phyloP scores from a whole-genome alignment of 1,140 invertebrate genomes.

The Caerostris extrusa region DNA sequence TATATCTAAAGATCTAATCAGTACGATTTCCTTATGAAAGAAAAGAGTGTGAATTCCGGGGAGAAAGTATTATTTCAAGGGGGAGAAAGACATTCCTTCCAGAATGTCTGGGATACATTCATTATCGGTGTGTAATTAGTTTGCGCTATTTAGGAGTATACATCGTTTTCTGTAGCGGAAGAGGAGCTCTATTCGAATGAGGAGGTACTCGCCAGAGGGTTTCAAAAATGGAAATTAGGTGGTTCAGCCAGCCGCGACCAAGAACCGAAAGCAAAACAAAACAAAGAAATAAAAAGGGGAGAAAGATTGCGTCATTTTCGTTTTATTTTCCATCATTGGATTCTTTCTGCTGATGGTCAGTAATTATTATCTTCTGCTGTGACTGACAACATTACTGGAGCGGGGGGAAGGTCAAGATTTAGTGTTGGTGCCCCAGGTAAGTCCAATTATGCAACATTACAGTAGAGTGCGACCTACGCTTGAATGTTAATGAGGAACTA shows the following conservation, averaged over 20 bases:
- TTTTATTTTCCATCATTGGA: slow-evolving; percentile 39
- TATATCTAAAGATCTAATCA: too few relatives aligned
- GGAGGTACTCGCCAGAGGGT: slow-evolving; percentile 4
- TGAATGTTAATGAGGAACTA: slow-evolving; percentile 70
- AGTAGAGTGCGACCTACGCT: slow-evolving; percentile 70
- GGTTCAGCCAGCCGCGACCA: slow-evolving; percentile 41
- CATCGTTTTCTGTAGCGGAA: background rate
- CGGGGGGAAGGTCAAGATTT: slow-evolving; percentile 38
- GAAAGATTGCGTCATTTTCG: background rate
- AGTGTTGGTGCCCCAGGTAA: slow-evolving; percentile 53
- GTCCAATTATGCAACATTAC: slow-evolving; percentile 72
- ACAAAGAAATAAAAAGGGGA: background rate
- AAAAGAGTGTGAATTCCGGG: too few relatives aligned
- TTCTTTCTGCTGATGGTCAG: slow-evolving; percentile 52
- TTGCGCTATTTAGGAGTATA: background rate
- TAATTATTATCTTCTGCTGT: slow-evolving; percentile 67
- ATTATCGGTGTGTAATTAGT: slow-evolving; percentile 3
- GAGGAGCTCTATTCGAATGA: slow-evolving; percentile 16
- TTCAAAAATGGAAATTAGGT: slow-evolving; percentile 49
- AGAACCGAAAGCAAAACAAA: background rate
- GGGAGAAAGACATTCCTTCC: too few relatives aligned
- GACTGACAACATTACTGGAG: slow-evolving; percentile 56
- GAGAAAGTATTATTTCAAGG: too few relatives aligned
- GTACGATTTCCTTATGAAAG: too few relatives aligned
- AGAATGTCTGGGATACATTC: background rate